phyloP scores from a whole-genome alignment of 1,140 invertebrate genomes.

The Diploscapter pachys region DNA sequence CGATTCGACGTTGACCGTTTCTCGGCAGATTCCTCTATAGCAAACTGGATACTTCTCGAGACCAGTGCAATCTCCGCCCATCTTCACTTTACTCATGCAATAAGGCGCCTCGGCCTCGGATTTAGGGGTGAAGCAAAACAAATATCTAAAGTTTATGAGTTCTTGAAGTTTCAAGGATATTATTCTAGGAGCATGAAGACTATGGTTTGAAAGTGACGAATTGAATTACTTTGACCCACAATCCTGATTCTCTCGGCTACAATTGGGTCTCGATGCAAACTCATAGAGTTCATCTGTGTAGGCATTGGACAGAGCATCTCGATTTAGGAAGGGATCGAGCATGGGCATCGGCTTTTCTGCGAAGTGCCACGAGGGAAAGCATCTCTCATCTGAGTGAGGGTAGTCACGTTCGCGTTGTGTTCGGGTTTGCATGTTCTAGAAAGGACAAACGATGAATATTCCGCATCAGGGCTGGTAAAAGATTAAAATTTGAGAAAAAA shows the following conservation, averaged over 20 bases:
- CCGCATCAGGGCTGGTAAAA: too few relatives aligned
- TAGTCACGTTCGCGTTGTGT: constrained; percentile 47
- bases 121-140: constrained; percentile 50
- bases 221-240: constrained; percentile 47
- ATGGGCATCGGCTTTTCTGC: constrained; percentile 29
- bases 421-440: constrained; percentile 30
- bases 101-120: constrained; percentile 29
- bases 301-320: constrained; percentile 49
- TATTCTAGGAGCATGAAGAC: not conserved
- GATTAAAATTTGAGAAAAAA: too few relatives aligned
- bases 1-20: not conserved
- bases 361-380: constrained; percentile 42
- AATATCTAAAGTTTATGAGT: constrained; percentile 21
- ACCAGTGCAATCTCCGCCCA: constrained; percentile 37
- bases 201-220: not conserved
- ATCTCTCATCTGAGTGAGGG: constrained; percentile 41
- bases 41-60: constrained; percentile 33
- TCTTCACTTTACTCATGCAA: constrained; percentile 49
- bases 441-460: not conserved
- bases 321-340: constrained; percentile 36
- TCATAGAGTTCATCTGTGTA: constrained; percentile 55
- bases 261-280: constrained; percentile 49
- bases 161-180: not conserved
- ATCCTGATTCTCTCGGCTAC: constrained; percentile 28
- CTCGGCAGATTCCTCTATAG: constrained; percentile 24